Evolutionary conservation across 2,797 vertebrate species (phyloP), one percentile per base, ranked within the genome.

Genomic region (Myotis myotis): DNA sequence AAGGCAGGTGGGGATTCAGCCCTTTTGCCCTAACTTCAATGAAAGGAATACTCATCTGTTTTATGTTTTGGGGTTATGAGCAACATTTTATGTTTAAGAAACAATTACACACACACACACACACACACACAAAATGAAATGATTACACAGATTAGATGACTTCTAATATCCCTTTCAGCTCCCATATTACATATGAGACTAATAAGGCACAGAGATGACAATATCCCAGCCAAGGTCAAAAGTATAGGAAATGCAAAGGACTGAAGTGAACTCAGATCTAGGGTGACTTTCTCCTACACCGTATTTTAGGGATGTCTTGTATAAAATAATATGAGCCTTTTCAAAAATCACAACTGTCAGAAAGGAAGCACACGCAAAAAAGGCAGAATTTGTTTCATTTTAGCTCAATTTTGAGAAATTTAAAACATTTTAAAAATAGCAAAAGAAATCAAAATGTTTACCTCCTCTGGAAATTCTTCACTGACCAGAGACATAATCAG

Each of bases 401-500:
- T 82, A 92, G 84, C 8, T 60, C 36, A 89, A 64, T 71, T 95
- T 89, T 75, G 16, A 91, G 74, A 92, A 70, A 70, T 36, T 78
- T 12, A 22, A 3, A 17, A 91, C 38, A 49, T 36, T 49, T 88
- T 49, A 83, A 94, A 93, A 68, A 89, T 15, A 92, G 44, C 81
- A 97, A 90, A 90, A 97, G 78, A 97, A 97, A 83, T 81, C 23
- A 96, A 93, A 96, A 96, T 91, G 41, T 66, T 98, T 98, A 99
- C 99, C 99, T 99, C 99, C 98, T 99, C 99, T 80, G 99, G 99
- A 97, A 99, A 99, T 98, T 99, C 99, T 98, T 99, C 99, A 98
- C 99, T 99, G 98, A 99, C 99, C 97, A 99, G 98, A 83, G 99
- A 99, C 99, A 99, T 99, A 94, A 99, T 99, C 96, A 99, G 98